Evolutionary conservation across 1,140 invertebrate genomes (phyloP).

Genomic region (Adelges cooleyi): DNA sequence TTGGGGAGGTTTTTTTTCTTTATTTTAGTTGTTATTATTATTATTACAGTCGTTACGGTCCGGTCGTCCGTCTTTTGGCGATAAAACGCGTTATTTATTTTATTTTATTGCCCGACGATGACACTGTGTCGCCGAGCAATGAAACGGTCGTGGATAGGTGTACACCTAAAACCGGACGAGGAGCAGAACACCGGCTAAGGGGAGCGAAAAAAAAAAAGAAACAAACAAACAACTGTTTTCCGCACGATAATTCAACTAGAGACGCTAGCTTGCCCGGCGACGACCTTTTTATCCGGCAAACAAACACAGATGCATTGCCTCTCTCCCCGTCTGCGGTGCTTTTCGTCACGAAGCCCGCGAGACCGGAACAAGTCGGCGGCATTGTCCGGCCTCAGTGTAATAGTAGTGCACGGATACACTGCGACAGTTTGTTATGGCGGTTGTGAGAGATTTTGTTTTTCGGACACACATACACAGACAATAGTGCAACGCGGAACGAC

Average conservation of each 20-base stretch:
- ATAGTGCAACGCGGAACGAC: neutral
- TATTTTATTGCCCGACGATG: no score
- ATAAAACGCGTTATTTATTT: no score
- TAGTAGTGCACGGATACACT: neutral
- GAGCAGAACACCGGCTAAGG: no score
- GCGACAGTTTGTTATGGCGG: neutral
- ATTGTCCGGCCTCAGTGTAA: neutral
- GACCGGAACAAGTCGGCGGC: neutral
- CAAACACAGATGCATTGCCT: neutral
- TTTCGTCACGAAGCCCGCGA: neutral
- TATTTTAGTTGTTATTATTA: no score
- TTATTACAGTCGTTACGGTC: no score
- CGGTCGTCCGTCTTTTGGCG: no score
- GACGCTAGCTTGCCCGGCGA: neutral
- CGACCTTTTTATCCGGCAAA: neutral
- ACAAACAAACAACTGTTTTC: slow-evolving; percentile 25
- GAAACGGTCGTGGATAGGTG: no score
- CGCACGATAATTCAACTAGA: slow-evolving; percentile 24
- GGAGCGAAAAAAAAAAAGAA: no score
- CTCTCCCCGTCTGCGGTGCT: neutral
- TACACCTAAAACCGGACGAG: no score
- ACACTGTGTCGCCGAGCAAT: no score
- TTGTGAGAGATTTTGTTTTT: neutral
- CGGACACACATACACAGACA: neutral
- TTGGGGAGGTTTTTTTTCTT: no score